phyloP scores from a whole-genome alignment of 2,888 invertebrate genomes.

The Cosmopolites sordidus region DNA sequence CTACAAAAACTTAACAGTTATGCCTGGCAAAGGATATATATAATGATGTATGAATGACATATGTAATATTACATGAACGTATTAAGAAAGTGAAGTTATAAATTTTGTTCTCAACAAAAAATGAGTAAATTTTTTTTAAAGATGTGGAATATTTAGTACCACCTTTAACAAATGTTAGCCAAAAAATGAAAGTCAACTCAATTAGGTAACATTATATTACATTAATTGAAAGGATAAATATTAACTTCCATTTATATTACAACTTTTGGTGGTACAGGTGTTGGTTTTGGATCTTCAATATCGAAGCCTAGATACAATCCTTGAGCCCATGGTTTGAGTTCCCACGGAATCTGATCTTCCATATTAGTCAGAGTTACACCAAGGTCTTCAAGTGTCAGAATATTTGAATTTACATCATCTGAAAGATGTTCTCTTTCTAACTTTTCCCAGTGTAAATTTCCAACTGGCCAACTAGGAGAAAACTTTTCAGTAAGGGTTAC shows the following conservation, averaged over 20 bases:
- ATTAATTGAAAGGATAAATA: too few relatives aligned
- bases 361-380: slow-evolving; percentile 72
- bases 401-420: slow-evolving; percentile 58
- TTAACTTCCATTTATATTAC: slow-evolving; percentile 16
- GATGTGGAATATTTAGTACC: too few relatives aligned
- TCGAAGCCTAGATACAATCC: slow-evolving; percentile 69
- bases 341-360: slow-evolving; percentile 81
- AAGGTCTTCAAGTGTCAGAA: slow-evolving; percentile 84
- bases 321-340: slow-evolving; percentile 65
- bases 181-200: too few relatives aligned
- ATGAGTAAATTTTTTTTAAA: too few relatives aligned
- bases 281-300: slow-evolving; percentile 67
- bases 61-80: too few relatives aligned
- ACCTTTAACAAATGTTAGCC: too few relatives aligned
- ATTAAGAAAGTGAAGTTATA: too few relatives aligned
- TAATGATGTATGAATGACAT: too few relatives aligned
- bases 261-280: slow-evolving; percentile 59
- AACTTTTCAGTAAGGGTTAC: slow-evolving; percentile 58
- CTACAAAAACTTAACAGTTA: too few relatives aligned
- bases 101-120: too few relatives aligned
- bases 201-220: too few relatives aligned
- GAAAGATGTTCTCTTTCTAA: slow-evolving; percentile 77
- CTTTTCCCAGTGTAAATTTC: slow-evolving; percentile 69
- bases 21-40: too few relatives aligned
- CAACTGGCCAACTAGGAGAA: slow-evolving; percentile 65